These are phyloP conservation scores for Uropetala carovei DNA, from an alignment of 2,888 invertebrate genomes.

Conservation along the genomic window DNA sequence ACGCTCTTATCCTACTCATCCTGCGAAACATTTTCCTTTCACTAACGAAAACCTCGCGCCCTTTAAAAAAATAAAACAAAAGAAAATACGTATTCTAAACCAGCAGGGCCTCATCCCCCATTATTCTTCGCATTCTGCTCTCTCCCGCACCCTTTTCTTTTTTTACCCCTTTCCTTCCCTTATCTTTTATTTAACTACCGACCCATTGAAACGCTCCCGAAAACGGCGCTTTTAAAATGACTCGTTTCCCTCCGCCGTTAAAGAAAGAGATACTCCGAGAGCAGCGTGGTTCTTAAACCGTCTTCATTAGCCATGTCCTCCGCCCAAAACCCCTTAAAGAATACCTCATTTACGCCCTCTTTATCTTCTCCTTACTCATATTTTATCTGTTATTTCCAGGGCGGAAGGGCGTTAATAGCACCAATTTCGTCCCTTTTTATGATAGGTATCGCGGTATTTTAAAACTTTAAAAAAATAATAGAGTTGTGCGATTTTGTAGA, in stretches of 20 bases:
- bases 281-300: neutral
- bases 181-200: conserved; percentile 4
- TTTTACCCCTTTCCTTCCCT: neutral
- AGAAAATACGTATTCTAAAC: too few relatives aligned
- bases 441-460: too few relatives aligned
- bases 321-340: neutral
- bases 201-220: neutral
- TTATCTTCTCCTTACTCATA: neutral
- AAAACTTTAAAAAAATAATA: too few relatives aligned
- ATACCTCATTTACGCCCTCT: neutral
- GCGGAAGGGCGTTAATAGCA: neutral
- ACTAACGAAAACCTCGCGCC: too few relatives aligned
- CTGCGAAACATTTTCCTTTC: too few relatives aligned
- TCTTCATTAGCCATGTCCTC: neutral
- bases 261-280: neutral
- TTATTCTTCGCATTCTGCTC: neutral
- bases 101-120: too few relatives aligned
- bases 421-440: neutral
- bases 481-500: too few relatives aligned
- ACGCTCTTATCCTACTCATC: too few relatives aligned
- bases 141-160: neutral
- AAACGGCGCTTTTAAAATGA: neutral
- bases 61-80: too few relatives aligned
- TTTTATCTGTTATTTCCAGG: neutral
- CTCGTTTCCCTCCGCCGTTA: conserved; percentile 5